These are phyloP conservation scores for Delia radicum DNA, from an alignment of 1,140 invertebrate species.

Conservation along the genomic window DNA sequence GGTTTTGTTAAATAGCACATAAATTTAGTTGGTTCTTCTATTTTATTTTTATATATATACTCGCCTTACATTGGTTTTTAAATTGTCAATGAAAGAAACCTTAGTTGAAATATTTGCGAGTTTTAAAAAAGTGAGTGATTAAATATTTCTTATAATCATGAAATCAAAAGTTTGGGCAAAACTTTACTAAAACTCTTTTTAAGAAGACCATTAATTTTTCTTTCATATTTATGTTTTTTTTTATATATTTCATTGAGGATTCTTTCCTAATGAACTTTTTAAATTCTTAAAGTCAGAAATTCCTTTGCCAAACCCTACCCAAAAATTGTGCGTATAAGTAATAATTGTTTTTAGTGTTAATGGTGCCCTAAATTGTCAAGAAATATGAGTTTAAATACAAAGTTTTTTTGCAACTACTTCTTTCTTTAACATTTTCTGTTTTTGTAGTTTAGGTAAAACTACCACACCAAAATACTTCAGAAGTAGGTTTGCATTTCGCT, in stretches of 20 bases:
- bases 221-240: no score
- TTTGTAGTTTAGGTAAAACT: not conserved
- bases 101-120: no score
- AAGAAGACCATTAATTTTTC: no score
- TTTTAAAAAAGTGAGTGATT: no score
- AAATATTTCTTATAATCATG: not conserved
- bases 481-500: not conserved
- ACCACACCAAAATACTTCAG: not conserved
- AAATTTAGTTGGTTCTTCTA: not conserved
- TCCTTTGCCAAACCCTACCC: not conserved
- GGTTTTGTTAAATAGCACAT: not conserved
- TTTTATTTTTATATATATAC: no score
- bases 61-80: no score
- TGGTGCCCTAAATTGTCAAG: not conserved
- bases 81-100: no score
- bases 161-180: not conserved
- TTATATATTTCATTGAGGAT: no score
- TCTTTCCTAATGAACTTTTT: no score
- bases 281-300: not conserved
- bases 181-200: no score
- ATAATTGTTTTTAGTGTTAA: not conserved
- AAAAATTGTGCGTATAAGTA: not conserved
- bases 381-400: not conserved
- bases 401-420: not conserved
- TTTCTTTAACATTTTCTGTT: not conserved